A percentile compares a stretch with the other conserved stretches of the same genome.
phyloP scores from a whole-genome alignment of 2,888 invertebrate species.

The Cylindroiulus punctatus region DNA sequence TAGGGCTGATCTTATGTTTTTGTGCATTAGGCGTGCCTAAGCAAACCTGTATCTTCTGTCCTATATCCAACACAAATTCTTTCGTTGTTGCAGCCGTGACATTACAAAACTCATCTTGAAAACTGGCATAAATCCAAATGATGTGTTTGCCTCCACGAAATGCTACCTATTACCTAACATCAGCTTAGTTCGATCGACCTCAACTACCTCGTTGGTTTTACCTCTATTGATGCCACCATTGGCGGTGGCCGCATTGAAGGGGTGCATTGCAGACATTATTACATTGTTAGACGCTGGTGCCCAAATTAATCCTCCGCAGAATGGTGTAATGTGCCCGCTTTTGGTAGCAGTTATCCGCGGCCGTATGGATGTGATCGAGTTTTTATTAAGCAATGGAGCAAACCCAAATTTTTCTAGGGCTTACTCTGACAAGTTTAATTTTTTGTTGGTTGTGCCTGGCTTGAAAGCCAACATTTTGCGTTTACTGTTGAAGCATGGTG shows the following conservation, averaged over 20 bases:
- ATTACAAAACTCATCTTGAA: neutral
- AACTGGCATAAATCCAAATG: neutral
- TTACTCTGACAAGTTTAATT: neutral
- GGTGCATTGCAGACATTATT: neutral
- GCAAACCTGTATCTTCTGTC: no score
- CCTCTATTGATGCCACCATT: neutral
- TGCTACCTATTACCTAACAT: neutral
- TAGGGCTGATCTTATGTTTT: neutral
- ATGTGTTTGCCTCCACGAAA: neutral
- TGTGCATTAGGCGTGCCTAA: neutral
- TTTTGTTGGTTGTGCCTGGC: neutral
- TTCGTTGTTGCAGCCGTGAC: neutral
- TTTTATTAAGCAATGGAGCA: neutral
- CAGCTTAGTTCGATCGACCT: neutral
- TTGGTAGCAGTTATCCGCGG: neutral
- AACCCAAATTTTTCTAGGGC: constrained; percentile 5
- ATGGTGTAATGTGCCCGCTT: neutral
- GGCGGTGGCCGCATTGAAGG: neutral
- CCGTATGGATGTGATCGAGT: neutral
- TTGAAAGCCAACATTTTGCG: neutral
- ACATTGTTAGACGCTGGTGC: neutral
- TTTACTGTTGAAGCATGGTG: neutral
- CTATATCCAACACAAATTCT: neutral
- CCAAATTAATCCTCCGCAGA: neutral
- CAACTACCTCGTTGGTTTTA: no score